Percentiles rank a stretch among this genome's conserved stretches.
Evolutionary conservation across 2,888 invertebrate genomes (phyloP).

Genomic region (Hesperia comma): DNA sequence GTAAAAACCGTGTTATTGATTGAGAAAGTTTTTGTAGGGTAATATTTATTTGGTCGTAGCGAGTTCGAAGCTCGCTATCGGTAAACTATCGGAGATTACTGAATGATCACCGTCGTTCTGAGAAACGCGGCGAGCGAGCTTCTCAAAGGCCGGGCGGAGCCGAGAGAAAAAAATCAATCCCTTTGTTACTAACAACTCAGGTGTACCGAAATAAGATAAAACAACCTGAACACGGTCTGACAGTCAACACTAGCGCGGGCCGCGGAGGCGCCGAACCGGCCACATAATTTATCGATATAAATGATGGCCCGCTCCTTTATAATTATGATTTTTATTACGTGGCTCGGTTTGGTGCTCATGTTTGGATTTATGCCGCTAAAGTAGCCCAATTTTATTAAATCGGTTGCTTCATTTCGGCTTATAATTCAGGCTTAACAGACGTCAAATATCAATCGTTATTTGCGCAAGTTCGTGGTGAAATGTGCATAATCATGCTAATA

Average conservation of each 20-base stretch:
- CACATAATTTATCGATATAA: slow-evolving; percentile 61
- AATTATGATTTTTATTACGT: slow-evolving; percentile 30
- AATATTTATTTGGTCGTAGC: slow-evolving; percentile 39
- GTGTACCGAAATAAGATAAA: slow-evolving; percentile 78
- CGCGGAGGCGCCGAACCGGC: slow-evolving; percentile 57
- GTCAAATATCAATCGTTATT: no score
- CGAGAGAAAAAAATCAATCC: slow-evolving; percentile 74
- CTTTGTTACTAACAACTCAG: slow-evolving; percentile 82
- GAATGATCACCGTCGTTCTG: slow-evolving; percentile 70
- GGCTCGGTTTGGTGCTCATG: slow-evolving; percentile 10
- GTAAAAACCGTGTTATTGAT: slow-evolving; percentile 34
- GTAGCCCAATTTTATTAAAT: slow-evolving; percentile 3
- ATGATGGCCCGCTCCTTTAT: slow-evolving; percentile 38
- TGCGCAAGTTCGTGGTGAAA: background rate
- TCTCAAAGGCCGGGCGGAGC: slow-evolving; percentile 72
- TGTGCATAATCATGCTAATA: background rate
- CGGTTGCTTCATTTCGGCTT: background rate
- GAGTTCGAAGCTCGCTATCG: slow-evolving; percentile 49
- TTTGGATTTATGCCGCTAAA: slow-evolving; percentile 14
- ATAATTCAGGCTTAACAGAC: background rate
- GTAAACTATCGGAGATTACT: slow-evolving; percentile 66
- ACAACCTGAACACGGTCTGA: slow-evolving; percentile 61
- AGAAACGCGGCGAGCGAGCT: slow-evolving; percentile 69
- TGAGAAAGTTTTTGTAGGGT: slow-evolving; percentile 46
- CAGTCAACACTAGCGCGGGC: slow-evolving; percentile 47